A percentile compares a stretch with the other conserved stretches of the same genome.
These are phyloP conservation scores for Pagetopsis macropterus DNA, from an alignment of 2,797 vertebrate genomes.

Conservation along the genomic window DNA sequence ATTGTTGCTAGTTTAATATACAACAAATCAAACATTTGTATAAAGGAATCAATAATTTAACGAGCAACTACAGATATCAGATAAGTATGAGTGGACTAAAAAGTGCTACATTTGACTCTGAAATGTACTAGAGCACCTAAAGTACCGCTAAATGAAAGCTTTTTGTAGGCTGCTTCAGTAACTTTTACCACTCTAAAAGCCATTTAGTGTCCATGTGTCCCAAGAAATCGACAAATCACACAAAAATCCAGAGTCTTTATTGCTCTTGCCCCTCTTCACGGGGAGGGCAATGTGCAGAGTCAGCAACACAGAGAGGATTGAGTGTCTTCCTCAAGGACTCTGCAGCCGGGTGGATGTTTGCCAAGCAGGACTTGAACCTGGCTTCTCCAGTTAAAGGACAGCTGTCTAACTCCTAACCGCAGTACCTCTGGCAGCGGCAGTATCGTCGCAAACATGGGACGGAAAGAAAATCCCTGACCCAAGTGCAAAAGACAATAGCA, in stretches of 20 bases:
- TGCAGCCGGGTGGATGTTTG: slow-evolving; percentile 47
- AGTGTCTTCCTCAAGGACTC: slow-evolving; percentile 59
- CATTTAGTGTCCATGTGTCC: slow-evolving; percentile 14
- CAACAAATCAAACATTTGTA: background rate
- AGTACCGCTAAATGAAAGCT: background rate
- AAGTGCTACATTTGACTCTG: background rate
- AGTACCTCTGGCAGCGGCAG: slow-evolving; percentile 44
- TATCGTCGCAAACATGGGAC: slow-evolving; percentile 46
- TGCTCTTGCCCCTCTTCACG: slow-evolving; percentile 19
- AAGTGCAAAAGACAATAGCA: slow-evolving; percentile 75
- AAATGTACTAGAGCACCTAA: background rate
- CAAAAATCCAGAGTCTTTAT: slow-evolving; percentile 6
- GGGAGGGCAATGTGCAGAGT: slow-evolving; percentile 44
- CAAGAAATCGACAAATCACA: slow-evolving; percentile 15
- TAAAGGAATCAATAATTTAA: background rate
- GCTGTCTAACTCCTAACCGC: slow-evolving; percentile 54
- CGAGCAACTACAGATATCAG: background rate
- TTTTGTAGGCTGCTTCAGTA: background rate
- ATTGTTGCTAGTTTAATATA: background rate
- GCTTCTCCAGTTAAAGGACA: slow-evolving; percentile 61
- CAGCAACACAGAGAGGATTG: slow-evolving; percentile 45
- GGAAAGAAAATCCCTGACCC: slow-evolving; percentile 73
- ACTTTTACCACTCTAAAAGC: background rate
- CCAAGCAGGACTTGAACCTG: slow-evolving; percentile 48
- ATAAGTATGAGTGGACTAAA: background rate